Evolutionary conservation across 2,113 vertebrate genomes (phyloP), one percentile per base, ranked within the genome.

Genomic region (Pachypanchax playfairii): DNA sequence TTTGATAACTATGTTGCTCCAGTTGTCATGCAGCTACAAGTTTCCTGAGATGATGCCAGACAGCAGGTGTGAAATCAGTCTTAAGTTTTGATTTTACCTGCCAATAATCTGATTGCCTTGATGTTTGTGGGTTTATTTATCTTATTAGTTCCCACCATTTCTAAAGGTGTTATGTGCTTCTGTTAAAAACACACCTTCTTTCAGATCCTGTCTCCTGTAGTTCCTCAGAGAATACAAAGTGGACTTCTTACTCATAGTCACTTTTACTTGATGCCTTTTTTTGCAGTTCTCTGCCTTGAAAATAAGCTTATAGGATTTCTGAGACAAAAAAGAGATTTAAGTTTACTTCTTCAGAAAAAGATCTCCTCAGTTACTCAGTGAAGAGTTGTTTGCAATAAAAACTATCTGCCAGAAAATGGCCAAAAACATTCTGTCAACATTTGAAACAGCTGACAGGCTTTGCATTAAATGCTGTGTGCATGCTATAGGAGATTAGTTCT

Each of bases 391-490:
- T 29, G 62, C 56, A 56, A 50, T 49, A 18, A 20, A 66, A 47
- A n/a, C n/a, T n/a, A n/a, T n/a, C n/a, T n/a, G 49, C 62, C 62
- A 79, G 49, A 61, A 36, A 70, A 70, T 63, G 64, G 75, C 66
- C 75, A 22, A 20, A 49, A n/a, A 6, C 2, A 41, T 14, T 5
- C 21, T 36, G 66, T 33, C 4, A 25, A 28, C 20, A 39, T 59
- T 39, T 44, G 54, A 79, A 77, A 59, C 53, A 50, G 65, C 25
- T 48, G 77, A 75, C 57, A 59, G 61, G 61, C 52, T 83, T 65
- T 68, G 38, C 31, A 15, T 62, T 55, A 55, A 21, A 64, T 48
- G 60, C 50, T 51, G 49, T 39, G 22, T 35, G 31, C 38, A 15
- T 20, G 68, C 59, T 59, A 64, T 12, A 0, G 28, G 38, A 67